Base-by-base conservation (phyloP, 2,888 invertebrate species). In the Nemotelus pantherinus region DNA sequence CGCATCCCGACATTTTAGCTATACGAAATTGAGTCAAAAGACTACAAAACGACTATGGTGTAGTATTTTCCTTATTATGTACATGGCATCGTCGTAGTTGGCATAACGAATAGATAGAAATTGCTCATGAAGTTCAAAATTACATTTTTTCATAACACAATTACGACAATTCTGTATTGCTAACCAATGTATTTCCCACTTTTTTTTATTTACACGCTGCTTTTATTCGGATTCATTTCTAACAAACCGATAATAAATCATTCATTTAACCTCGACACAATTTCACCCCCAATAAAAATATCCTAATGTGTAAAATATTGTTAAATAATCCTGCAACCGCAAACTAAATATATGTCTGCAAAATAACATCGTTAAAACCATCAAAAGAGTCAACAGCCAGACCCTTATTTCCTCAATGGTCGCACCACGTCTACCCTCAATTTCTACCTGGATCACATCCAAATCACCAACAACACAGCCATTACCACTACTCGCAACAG, bases 391-490 rank as follows among this genome's bases (percentile, higher is more conserved):
- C 87, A 82, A 83, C 87, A 82, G 85, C 87, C 85, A 91, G 95
- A 86, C 95, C 95, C 84, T 91, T 95, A 87, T 96, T 96, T 89
- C 95, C 95, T 83, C 95, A 96, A 90, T 96, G 96, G 95, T 95
- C 95, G 84, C 95, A 95, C 90, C 95, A 95, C 90, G 95, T 96
- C 86, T 95, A 95, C 89, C 95, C 96, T 84, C 95, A 96, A 91
- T 96, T 95, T 90, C 92, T 96, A 88, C 95, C 95, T 85, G 95
- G 94, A 88, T 93, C 94, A 88, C 95, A 95, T 89, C 94, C 94
- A 84, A 92, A 91, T 86, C 91, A 92, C 83, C 87, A 86, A 83
- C 86, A 86, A 83, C 80, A 80, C 57, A 76, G 68, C 92, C 93
- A 79, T 88, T 94, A 94, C 88, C 93, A 93, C 83, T 90, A 90